Percentiles rank a stretch among this genome's conserved stretches.
Evolutionary conservation across 92 coral and sea anemone species (phyloP).

Genomic region (Micromussa lordhowensis): DNA sequence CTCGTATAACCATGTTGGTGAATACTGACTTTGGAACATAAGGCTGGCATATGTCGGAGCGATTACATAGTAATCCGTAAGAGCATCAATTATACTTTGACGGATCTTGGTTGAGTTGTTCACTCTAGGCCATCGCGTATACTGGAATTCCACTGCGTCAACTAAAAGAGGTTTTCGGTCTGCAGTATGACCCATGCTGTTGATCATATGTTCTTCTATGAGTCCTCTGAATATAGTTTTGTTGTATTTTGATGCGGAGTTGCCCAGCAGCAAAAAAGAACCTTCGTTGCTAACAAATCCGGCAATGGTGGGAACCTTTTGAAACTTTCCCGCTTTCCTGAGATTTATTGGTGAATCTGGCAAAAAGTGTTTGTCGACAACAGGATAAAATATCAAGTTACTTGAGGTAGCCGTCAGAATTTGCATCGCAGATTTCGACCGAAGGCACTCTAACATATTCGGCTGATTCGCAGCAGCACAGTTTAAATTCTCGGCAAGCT

Average conservation of each 20-base stretch:
- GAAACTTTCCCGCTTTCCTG: constrained; percentile 69
- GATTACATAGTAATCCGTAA: constrained; percentile 55
- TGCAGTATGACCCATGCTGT: background rate
- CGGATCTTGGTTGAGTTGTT: constrained; percentile 46
- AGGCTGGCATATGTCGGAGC: constrained; percentile 76
- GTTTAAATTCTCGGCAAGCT: constrained; percentile 43
- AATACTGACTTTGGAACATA: constrained; percentile 46
- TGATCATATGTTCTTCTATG: constrained; percentile 23
- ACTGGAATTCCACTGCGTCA: constrained; percentile 75
- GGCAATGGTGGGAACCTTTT: constrained; percentile 69
- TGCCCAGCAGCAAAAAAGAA: constrained; percentile 45
- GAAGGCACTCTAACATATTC: constrained; percentile 57
- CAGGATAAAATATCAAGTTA: constrained; percentile 18
- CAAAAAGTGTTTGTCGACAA: constrained; percentile 65
- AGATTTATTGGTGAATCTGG: constrained; percentile 69
- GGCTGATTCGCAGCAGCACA: constrained; percentile 29
- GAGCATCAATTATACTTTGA: constrained; percentile 56
- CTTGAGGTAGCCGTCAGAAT: background rate
- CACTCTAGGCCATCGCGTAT: constrained; percentile 62
- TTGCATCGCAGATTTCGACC: constrained; percentile 3
- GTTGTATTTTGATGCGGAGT: constrained; percentile 14
- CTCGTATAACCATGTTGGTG: constrained; percentile 72
- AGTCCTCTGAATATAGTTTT: background rate
- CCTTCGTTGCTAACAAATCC: constrained; percentile 83
- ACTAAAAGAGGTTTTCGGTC: constrained; percentile 28